A percentile compares a stretch with the other conserved stretches of the same genome.
Conservation (phyloP, 2,888 invertebrate genomes). For the Lepidochitona cinerea region DNA sequence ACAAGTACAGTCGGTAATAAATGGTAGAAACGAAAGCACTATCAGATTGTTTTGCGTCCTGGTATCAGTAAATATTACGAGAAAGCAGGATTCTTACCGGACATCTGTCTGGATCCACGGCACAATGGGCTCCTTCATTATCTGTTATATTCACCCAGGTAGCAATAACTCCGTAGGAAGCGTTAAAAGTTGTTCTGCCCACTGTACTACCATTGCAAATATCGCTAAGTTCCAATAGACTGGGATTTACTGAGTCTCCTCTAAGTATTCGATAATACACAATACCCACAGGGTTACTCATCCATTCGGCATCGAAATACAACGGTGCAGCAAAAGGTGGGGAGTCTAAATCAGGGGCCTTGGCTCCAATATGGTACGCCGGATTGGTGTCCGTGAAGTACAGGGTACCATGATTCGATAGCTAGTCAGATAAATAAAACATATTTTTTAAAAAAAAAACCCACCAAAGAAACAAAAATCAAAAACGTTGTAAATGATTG, state of each 20-base stretch:
- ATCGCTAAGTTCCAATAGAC: constrained; percentile 29
- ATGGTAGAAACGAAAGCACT: no score
- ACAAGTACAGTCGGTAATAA: no score
- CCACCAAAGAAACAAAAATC: no score
- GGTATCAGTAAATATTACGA: no score
- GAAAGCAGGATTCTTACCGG: no score
- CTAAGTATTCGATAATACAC: background rate
- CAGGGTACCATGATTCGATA: background rate
- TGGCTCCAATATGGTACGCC: background rate
- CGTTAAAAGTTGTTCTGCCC: constrained; percentile 90
- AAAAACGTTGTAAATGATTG: no score
- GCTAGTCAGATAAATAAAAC: no score
- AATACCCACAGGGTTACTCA: background rate
- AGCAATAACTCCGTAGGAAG: constrained; percentile 89
- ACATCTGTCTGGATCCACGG: no score
- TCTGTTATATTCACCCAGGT: constrained; percentile 96
- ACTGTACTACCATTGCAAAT: constrained; percentile 80
- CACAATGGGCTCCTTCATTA: background rate
- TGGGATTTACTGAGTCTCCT: background rate
- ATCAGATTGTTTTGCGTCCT: no score
- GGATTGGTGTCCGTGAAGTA: background rate
- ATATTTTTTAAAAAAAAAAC: no score
- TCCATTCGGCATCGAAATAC: constrained; percentile 4
- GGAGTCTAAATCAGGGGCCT: background rate
- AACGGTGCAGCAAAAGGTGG: constrained; percentile 20